Evolutionary conservation across 2,888 invertebrate species (phyloP).

Genomic region (Apantesis nais): DNA sequence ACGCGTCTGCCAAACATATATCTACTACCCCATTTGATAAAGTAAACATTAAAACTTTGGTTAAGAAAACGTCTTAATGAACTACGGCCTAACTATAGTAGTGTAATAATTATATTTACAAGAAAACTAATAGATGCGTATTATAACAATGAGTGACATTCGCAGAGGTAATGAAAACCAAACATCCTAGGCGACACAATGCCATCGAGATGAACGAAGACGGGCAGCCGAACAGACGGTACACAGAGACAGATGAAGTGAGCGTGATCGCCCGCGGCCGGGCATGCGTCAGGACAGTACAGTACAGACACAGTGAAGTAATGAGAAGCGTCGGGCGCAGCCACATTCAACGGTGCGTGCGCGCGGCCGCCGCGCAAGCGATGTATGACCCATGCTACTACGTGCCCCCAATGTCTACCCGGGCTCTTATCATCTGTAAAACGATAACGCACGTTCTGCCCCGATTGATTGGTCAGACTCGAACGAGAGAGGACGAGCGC

Average conservation of each 20-base stretch:
- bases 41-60: conserved; percentile 58
- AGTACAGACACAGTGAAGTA: conserved; percentile 85
- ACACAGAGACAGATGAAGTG: conserved; percentile 85
- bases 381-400: conserved; percentile 85
- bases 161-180: conserved; percentile 79
- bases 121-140: conserved; percentile 83
- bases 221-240: conserved; percentile 80
- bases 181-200: conserved; percentile 78
- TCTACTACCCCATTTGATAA: conserved; percentile 60
- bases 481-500: conserved; percentile 31
- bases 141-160: conserved; percentile 82
- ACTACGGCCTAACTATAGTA: conserved; percentile 73
- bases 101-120: conserved; percentile 73
- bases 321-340: conserved; percentile 85
- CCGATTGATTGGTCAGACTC: conserved; percentile 33
- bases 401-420: conserved; percentile 60
- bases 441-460: conserved; percentile 31
- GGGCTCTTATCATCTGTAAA: conserved; percentile 48
- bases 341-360: conserved; percentile 85
- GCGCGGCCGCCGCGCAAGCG: conserved; percentile 84
- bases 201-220: conserved; percentile 81
- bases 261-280: conserved; percentile 84
- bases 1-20: conserved; percentile 45
- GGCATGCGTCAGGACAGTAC: conserved; percentile 85
- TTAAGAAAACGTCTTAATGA: conserved; percentile 56